Base-by-base conservation (phyloP, 2,888 invertebrate species). In the Tortricodes alternella region DNA sequence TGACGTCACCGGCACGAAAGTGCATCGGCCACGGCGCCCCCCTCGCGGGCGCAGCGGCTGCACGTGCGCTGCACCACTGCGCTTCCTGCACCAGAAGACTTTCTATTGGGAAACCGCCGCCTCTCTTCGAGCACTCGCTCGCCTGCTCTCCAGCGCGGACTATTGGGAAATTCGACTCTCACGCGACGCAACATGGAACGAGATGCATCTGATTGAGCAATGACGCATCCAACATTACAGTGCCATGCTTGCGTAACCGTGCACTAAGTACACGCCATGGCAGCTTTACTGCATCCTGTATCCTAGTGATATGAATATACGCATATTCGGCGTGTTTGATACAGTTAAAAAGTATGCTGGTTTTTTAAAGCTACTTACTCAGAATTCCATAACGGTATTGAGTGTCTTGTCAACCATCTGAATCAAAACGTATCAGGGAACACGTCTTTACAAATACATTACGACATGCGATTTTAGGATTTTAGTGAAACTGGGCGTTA, bases 1-100 rank as follows among this genome's bases (percentile, higher is more conserved):
- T 89, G 88, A 89, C 89, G 89, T 88, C 89, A 89, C 70, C 78
- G 70, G 76, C 79, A 87, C 78, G 87, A 89, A 88, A 90, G 90
- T 89, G 89, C 90, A 89, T 89, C 89, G 89, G 78, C 85, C 87
- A 50, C 56, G 80, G 70, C 78, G 79, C 82, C 85, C 81, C 75
- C 59, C 66, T 68, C 74, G n/a, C n/a, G 71, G 63, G 62, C 66
- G 62, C 69, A 65, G 66, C n/a, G n/a, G n/a, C 68, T 75, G 77
- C 80, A 78, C 66, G 76, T 73, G 76, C 67, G 59, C 65, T 72
- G 74, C 76, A 73, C 71, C 63, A 66, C 69, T 71, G 78, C 76
- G 81, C 83, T 88, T 89, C 89, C 88, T 89, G 86, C 79, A 83
- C 72, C 73, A 62, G 82, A 82, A 82, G 86, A 89, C 89, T 90